phyloP scores from a whole-genome alignment of 2,113 vertebrate species.

The Propithecus coquereli region DNA sequence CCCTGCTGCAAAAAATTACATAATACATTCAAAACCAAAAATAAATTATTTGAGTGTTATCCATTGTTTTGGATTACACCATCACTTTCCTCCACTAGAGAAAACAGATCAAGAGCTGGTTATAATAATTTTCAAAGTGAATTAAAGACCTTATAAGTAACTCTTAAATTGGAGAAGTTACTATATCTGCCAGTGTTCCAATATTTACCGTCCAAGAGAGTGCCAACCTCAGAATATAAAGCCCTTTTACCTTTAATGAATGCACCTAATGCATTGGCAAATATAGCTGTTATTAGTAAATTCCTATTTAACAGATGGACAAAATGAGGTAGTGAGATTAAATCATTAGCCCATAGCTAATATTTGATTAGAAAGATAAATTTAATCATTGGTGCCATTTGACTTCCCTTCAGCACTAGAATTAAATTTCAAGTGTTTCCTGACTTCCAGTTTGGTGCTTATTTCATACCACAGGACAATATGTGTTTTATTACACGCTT shows the following conservation, averaged over 20 bases:
- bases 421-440: constrained; percentile 54
- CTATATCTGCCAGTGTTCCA: background rate
- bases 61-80: constrained; percentile 16
- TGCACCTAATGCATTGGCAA: background rate
- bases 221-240: background rate
- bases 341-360: constrained; percentile 63
- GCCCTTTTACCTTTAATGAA: constrained; percentile 19
- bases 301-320: constrained; percentile 70
- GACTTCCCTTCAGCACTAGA: constrained; percentile 63
- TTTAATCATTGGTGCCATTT: constrained; percentile 60
- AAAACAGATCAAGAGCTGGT: background rate
- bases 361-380: constrained; percentile 66
- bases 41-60: background rate
- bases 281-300: constrained; percentile 45
- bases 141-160: constrained; percentile 15
- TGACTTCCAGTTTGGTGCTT: background rate
- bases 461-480: background rate
- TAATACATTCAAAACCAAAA: constrained; percentile 40
- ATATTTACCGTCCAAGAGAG: background rate
- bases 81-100: background rate
- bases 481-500: background rate
- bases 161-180: background rate
- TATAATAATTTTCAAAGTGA: constrained; percentile 30
- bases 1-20: background rate
- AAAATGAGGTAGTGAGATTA: constrained; percentile 66